These are phyloP conservation scores for Seriola rivoliana DNA, from an alignment of 2,113 vertebrate genomes.

Conservation along the genomic window DNA sequence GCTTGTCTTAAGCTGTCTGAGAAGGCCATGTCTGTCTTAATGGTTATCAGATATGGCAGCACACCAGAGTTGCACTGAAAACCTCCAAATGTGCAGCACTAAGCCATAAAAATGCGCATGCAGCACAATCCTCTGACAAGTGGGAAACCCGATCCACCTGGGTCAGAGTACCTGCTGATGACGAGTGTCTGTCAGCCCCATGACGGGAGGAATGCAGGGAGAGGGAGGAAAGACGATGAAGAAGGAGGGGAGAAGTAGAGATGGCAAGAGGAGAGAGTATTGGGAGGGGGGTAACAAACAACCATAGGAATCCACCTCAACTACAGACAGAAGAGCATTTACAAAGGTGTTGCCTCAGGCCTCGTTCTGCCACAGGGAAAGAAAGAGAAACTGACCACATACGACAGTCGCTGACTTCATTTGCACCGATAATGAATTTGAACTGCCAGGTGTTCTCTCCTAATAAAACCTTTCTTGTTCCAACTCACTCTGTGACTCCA, in stretches of 20 bases:
- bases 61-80: constrained; percentile 60
- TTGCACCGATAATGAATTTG: constrained; percentile 54
- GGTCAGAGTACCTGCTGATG: constrained; percentile 80
- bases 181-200: constrained; percentile 80
- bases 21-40: constrained; percentile 49
- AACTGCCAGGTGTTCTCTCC: constrained; percentile 38
- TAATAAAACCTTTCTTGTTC: background rate
- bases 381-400: constrained; percentile 46
- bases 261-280: constrained; percentile 23
- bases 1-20: constrained; percentile 50
- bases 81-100: constrained; percentile 66
- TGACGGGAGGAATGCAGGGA: constrained; percentile 73
- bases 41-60: constrained; percentile 67
- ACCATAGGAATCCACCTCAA: constrained; percentile 56
- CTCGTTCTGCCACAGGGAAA: constrained; percentile 11
- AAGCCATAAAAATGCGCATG: constrained; percentile 75
- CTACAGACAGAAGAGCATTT: constrained; percentile 40
- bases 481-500: constrained; percentile 15
- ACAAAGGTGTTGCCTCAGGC: constrained; percentile 44
- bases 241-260: constrained; percentile 18
- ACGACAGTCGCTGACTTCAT: constrained; percentile 42
- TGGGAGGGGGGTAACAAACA: constrained; percentile 9
- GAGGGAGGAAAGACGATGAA: constrained; percentile 24
- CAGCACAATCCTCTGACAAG: constrained; percentile 72
- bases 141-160: constrained; percentile 79